Conservation (phyloP, 2,113 vertebrate genomes). For the Aptenodytes forsteri region DNA sequence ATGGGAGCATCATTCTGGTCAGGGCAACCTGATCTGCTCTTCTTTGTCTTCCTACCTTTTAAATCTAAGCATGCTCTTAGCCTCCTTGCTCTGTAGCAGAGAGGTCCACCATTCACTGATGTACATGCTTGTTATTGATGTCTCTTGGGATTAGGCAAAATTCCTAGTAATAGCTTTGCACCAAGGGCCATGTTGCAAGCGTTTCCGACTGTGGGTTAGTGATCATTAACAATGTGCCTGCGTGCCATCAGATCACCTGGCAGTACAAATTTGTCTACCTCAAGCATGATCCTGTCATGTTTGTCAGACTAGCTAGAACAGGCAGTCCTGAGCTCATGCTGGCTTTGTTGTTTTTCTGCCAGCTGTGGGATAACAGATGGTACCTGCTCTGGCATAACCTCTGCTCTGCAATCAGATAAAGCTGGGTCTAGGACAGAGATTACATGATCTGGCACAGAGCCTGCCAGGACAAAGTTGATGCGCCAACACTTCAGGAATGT, state of each 20-base stretch:
- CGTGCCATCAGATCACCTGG: not conserved
- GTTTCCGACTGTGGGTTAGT: not conserved
- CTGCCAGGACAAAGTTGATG: not conserved
- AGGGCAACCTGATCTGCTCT: not conserved
- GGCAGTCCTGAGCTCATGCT: not conserved
- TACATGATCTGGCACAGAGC: not conserved
- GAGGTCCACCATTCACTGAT: fast-evolving
- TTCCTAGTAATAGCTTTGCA: not conserved
- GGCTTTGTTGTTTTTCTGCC: not conserved
- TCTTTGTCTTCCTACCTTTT: not conserved
- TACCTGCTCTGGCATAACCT: not conserved
- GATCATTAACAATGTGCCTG: fast-evolving
- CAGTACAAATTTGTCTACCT: not conserved
- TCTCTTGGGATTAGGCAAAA: not conserved
- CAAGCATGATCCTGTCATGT: fast-evolving
- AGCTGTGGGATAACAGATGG: not conserved
- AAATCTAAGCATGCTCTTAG: fast-evolving
- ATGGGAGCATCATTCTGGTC: fast-evolving
- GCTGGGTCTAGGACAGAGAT: not conserved
- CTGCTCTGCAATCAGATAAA: not conserved
- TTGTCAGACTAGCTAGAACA: not conserved
- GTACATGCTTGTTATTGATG: fast-evolving
- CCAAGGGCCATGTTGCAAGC: fast-evolving
- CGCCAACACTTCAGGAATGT: not conserved
- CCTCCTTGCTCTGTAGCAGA: not conserved